Evolutionary conservation across 2,888 invertebrate species (phyloP), one percentile per base, ranked within the genome.

Genomic region (Onthophagus sagittarius): DNA sequence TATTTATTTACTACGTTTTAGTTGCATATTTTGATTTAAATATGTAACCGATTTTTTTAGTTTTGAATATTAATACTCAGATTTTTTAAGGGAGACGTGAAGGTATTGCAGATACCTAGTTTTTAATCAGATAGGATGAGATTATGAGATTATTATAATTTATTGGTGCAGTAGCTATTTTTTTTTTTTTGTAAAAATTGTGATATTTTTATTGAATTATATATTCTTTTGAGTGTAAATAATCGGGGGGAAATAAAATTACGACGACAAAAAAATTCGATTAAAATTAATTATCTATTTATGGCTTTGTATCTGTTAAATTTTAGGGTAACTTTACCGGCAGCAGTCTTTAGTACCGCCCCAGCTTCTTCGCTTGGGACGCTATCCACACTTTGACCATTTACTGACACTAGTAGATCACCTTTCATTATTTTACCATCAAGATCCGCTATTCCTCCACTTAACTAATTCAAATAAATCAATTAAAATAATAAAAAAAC

Each of bases 341-440:
- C 91, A 77, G 93, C 91, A 78, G 95, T 93, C 87, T 98, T 98
- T 78, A 99, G 90, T 72, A 97, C 90, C 13, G 96, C 93, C 69
- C 95, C 96, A 7, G 95, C 96, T 77, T 96, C 93, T 80, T 96
- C 92, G 81, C 95, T 93, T 71, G 90, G 92, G 5, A 91, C 89
- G 63, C 89, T 88, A 76, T 91, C 90, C 72, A 96, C 85, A 78
- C 96, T 94, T 80, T 95, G 93, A 2, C 94, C 96, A 84, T 98
- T 97, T 11, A 99, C 94, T 39, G 95, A 89, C 6, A 95, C 87
- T 70, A 99, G 91, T 81, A 95, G 90, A 86, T 99, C 99, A 15
- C 99, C 98, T 81, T 93, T 93, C 86, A 95, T 93, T 76, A 99
- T 89, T 73, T 95, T 91, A 3, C 94, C 96, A 84, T 98, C 97